phyloP scores from a whole-genome alignment of 2,797 vertebrate species.

The Acanthurus lineatus region DNA sequence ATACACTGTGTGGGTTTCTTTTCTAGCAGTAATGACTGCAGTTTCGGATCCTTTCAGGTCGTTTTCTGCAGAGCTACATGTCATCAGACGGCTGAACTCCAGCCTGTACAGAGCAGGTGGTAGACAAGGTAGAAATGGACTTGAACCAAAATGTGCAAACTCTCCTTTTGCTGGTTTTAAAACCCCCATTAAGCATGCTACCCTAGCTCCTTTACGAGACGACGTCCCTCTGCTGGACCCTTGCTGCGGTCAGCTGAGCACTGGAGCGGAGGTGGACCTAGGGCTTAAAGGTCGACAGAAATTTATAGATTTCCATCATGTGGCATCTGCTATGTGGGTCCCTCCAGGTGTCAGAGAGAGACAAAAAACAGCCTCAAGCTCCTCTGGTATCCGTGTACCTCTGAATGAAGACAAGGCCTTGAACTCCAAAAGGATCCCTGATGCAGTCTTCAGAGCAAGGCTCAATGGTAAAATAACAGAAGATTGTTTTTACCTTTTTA shows the following conservation, averaged over 20 bases:
- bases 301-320: slow-evolving; percentile 68
- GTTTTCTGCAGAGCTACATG: slow-evolving; percentile 41
- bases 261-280: slow-evolving; percentile 73
- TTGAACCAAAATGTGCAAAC: not conserved
- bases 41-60: slow-evolving; percentile 37
- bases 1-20: slow-evolving; percentile 11
- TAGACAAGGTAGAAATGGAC: slow-evolving; percentile 19
- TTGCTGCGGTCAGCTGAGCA: slow-evolving; percentile 81
- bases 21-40: slow-evolving; percentile 32
- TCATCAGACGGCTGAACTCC: slow-evolving; percentile 50
- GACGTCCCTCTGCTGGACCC: slow-evolving; percentile 76
- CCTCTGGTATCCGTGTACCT: slow-evolving; percentile 50
- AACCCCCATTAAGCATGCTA: not conserved
- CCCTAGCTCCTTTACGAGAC: slow-evolving; percentile 73
- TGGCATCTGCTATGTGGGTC: slow-evolving; percentile 62
- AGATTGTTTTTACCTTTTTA: not conserved
- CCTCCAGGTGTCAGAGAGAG: slow-evolving; percentile 56
- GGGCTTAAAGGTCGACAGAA: slow-evolving; percentile 59
- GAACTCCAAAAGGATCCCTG: slow-evolving; percentile 80
- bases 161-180: slow-evolving; percentile 6
- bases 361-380: slow-evolving; percentile 50
- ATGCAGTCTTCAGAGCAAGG: slow-evolving; percentile 72
- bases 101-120: slow-evolving; percentile 15
- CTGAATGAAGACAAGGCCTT: slow-evolving; percentile 66
- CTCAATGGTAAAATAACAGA: slow-evolving; percentile 75